Percentiles rank a stretch among this genome's conserved stretches.
Evolutionary conservation across 2,888 invertebrate genomes (phyloP).

Genomic region (Lycocerus yunnanus): DNA sequence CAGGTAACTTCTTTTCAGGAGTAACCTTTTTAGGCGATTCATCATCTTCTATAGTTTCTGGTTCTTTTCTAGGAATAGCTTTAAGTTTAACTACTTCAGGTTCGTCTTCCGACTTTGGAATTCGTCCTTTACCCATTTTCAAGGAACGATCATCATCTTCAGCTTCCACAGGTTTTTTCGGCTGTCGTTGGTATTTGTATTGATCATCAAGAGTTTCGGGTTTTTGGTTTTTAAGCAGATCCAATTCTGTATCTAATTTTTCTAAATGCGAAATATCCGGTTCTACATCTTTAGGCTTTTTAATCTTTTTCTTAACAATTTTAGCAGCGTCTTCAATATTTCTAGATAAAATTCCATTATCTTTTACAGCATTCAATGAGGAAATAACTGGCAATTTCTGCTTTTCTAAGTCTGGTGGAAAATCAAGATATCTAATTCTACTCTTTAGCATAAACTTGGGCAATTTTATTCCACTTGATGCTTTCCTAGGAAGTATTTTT

Average conservation of each 20-base stretch:
- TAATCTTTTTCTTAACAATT: constrained; percentile 60
- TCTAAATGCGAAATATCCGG: constrained; percentile 59
- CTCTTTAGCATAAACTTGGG: constrained; percentile 59
- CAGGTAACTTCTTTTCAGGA: constrained; percentile 38
- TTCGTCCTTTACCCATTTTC: constrained; percentile 55
- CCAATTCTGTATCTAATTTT: constrained; percentile 47
- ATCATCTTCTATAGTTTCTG: constrained; percentile 42
- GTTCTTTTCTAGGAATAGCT: constrained; percentile 51
- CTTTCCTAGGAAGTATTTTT: constrained; percentile 49
- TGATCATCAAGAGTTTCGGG: constrained; percentile 39
- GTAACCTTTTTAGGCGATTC: constrained; percentile 39
- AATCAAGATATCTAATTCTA: constrained; percentile 60
- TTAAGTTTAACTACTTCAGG: constrained; percentile 49
- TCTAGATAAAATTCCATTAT: constrained; percentile 70
- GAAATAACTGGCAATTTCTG: constrained; percentile 37
- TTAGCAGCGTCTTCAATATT: constrained; percentile 68
- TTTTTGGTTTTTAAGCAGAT: constrained; percentile 56
- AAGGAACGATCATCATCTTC: constrained; percentile 51
- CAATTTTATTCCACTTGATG: constrained; percentile 47
- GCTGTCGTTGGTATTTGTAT: constrained; percentile 42
- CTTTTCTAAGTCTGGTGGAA: constrained; percentile 60
- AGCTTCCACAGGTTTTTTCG: constrained; percentile 47
- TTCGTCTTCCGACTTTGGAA: constrained; percentile 48
- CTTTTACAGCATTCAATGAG: constrained; percentile 59
- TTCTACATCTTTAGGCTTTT: constrained; percentile 52